Evolutionary conservation across 2,888 invertebrate species (phyloP).

Genomic region (Dicycla oo): DNA sequence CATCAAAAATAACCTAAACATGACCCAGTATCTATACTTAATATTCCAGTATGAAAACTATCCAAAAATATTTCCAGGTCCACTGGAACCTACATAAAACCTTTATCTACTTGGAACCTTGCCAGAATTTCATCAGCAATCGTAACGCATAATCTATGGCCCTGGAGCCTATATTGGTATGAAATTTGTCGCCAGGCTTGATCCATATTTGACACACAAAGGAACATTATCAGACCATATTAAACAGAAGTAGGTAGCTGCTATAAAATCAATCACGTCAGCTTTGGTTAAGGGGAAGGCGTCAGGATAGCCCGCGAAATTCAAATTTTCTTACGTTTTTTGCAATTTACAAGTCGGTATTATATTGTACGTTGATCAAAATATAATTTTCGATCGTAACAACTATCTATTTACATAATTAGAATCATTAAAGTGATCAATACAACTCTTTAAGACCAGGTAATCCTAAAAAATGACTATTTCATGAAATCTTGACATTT

Average conservation of each 20-base stretch:
- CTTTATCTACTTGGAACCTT: constrained; percentile 48
- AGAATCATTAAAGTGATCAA: no score
- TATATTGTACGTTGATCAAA: no score
- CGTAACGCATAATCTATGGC: constrained; percentile 41
- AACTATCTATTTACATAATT: no score
- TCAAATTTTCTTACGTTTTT: no score
- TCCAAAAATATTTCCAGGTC: constrained; percentile 16
- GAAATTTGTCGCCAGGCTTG: constrained; percentile 34
- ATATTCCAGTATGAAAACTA: neutral
- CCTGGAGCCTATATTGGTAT: constrained; percentile 26
- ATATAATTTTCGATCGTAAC: no score
- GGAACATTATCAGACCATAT: constrained; percentile 50
- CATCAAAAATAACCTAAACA: neutral
- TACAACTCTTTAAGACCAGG: no score
- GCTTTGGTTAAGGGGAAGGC: constrained; percentile 13
- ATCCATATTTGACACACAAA: constrained; percentile 58
- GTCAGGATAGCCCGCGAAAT: no score
- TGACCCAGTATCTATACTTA: neutral
- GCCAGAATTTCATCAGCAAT: constrained; percentile 47
- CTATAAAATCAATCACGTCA: constrained; percentile 42
- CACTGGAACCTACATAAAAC: constrained; percentile 26
- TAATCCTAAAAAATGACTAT: no score
- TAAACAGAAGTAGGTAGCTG: constrained; percentile 23
- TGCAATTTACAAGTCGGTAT: no score
- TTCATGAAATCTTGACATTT: no score